These are phyloP conservation scores for Drosophila nr. fundita DNA, from an alignment of 2,888 invertebrate genomes.

Conservation along the genomic window DNA sequence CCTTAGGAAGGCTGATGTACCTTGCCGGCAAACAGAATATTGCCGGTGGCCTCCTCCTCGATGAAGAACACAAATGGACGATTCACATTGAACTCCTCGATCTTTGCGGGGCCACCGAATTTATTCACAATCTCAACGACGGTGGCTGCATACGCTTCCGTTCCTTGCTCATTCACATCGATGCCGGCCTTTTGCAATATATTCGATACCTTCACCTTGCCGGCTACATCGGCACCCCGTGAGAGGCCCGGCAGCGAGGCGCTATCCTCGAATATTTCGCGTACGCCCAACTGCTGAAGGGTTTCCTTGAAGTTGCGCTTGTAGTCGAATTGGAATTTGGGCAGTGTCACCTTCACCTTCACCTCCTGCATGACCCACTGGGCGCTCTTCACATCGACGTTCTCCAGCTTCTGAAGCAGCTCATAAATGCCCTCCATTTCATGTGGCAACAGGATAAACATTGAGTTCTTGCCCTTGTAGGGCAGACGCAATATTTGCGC, in stretches of 20 bases:
- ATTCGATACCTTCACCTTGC: constrained; percentile 88
- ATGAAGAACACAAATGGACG: constrained; percentile 93
- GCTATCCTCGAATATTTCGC: constrained; percentile 89
- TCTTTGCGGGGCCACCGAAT: constrained; percentile 87
- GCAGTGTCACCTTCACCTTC: constrained; percentile 88
- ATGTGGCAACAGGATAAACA: constrained; percentile 90
- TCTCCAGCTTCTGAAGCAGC: constrained; percentile 87
- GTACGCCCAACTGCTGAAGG: constrained; percentile 88
- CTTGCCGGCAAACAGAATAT: constrained; percentile 91
- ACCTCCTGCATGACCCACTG: constrained; percentile 87
- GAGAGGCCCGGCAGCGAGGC: constrained; percentile 90
- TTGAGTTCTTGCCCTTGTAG: constrained; percentile 90
- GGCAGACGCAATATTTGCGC: constrained; percentile 91
- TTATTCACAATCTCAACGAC: constrained; percentile 88
- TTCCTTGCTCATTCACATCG: constrained; percentile 91
- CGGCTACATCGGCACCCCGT: constrained; percentile 87
- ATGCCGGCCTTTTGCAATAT: constrained; percentile 91
- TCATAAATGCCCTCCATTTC: constrained; percentile 87
- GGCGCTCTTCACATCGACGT: constrained; percentile 86
- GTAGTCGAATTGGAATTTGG: constrained; percentile 91
- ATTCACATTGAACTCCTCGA: constrained; percentile 88
- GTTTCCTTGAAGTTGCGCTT: constrained; percentile 87
- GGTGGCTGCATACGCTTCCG: constrained; percentile 89
- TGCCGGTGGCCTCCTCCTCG: constrained; percentile 90
- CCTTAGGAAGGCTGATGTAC: constrained; percentile 87